Conservation (phyloP, 2,888 invertebrate species). For the Leucozona laternaria region DNA sequence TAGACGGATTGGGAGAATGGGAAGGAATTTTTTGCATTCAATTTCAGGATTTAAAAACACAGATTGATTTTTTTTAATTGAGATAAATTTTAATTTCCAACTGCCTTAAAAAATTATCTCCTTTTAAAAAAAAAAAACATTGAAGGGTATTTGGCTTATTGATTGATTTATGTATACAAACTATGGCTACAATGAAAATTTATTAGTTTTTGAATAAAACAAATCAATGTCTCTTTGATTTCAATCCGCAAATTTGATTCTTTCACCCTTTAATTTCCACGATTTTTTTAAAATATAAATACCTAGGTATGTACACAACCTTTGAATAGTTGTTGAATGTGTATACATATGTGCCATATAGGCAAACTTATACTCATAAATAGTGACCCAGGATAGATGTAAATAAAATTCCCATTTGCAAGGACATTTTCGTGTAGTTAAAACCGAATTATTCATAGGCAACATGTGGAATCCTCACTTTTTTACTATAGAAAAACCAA, state of each 20-base stretch:
- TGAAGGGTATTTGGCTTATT: too few species aligned
- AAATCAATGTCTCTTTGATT: background rate
- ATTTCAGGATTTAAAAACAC: too few species aligned
- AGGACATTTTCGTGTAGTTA: slow-evolving; percentile 71
- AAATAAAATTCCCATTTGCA: slow-evolving; percentile 63
- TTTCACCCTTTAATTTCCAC: background rate
- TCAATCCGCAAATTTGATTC: background rate
- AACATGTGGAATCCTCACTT: slow-evolving; percentile 64
- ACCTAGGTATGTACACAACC: background rate
- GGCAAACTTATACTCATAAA: background rate
- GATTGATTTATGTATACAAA: too few species aligned
- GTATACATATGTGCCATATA: background rate
- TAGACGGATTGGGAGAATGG: too few species aligned
- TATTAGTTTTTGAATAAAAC: too few species aligned
- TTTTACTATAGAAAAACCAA: slow-evolving; percentile 25
- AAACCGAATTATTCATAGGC: slow-evolving; percentile 73
- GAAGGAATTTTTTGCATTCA: too few species aligned
- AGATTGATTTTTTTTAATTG: too few species aligned
- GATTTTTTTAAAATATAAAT: background rate
- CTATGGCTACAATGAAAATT: too few species aligned
- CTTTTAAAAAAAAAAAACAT: too few species aligned
- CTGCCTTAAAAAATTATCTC: too few species aligned
- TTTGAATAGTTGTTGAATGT: background rate
- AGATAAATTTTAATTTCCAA: too few species aligned
- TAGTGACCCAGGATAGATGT: slow-evolving; percentile 37